Evolutionary conservation across 2,113 vertebrate genomes (phyloP).

Genomic region (Halcyon senegalensis): DNA sequence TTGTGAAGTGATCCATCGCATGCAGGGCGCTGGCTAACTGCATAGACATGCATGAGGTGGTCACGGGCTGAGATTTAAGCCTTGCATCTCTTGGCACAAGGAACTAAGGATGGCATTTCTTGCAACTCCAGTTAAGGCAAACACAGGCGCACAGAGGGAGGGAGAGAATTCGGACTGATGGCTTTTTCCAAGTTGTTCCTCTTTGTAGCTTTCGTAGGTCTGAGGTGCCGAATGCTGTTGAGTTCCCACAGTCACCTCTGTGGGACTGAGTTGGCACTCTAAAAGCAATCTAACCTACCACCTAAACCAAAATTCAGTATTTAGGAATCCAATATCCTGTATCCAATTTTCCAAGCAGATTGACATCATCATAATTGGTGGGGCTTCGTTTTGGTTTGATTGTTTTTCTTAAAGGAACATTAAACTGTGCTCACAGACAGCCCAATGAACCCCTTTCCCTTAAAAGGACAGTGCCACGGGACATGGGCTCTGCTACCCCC

Average conservation of each 20-base stretch:
- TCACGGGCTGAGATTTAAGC: not conserved
- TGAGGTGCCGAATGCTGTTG: not conserved
- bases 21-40: not conserved
- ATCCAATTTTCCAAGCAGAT: not conserved
- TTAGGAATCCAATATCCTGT: not conserved
- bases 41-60: rapidly evolving
- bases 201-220: not conserved
- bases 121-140: not conserved
- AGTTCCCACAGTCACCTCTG: not conserved
- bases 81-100: not conserved
- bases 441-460: not conserved
- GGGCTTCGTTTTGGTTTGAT: not conserved
- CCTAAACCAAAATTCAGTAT: not conserved
- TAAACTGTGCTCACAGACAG: not conserved
- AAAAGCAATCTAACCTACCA: not conserved
- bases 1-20: not conserved
- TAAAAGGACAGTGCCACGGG: not conserved
- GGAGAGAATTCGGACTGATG: not conserved
- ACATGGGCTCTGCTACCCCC: not conserved
- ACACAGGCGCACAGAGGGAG: not conserved
- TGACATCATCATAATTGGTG: not conserved
- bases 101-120: not conserved
- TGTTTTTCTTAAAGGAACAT: not conserved
- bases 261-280: not conserved
- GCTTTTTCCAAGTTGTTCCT: not conserved